Conservation (phyloP, 2,888 invertebrate genomes). For the Lumbricus terrestris region DNA sequence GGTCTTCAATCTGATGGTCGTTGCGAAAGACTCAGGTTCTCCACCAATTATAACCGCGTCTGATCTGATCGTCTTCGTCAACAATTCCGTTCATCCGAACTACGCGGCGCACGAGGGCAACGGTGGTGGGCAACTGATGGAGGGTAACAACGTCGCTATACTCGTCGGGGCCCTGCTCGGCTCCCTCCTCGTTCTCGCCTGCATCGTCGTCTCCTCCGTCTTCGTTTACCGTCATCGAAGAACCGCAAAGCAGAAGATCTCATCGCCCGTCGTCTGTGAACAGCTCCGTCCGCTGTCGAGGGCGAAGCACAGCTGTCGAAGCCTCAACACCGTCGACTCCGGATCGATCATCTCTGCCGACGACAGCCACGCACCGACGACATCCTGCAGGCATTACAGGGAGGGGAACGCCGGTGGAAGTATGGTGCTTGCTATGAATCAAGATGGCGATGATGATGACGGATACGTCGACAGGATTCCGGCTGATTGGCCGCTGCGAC, state of each 20-base stretch:
- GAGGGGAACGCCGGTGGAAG: not conserved
- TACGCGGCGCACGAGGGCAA: conserved; percentile 15
- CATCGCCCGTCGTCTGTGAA: not conserved
- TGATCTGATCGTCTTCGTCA: conserved; percentile 24
- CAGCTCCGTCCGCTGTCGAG: not conserved
- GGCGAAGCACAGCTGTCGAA: not conserved
- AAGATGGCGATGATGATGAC: conserved; percentile 16
- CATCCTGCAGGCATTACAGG: not conserved
- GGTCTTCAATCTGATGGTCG: conserved; percentile 24
- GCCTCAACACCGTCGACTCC: conserved; percentile 9
- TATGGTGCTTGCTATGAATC: not conserved
- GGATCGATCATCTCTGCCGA: not conserved
- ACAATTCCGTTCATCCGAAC: conserved; percentile 19
- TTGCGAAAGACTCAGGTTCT: conserved; percentile 19
- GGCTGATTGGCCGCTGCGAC: conserved; percentile 19
- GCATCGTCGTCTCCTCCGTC: not conserved
- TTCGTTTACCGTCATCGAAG: not conserved
- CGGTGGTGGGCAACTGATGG: not conserved
- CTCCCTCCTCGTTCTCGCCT: not conserved
- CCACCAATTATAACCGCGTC: not conserved
- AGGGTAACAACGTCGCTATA: not conserved
- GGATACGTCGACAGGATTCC: not conserved
- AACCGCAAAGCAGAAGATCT: not conserved
- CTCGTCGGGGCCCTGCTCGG: conserved; percentile 13
- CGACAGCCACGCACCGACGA: not conserved